Percentiles rank a stretch among this genome's conserved stretches.
These are phyloP conservation scores for Danio kyathit DNA, from an alignment of 2,797 vertebrate species.

Conservation along the genomic window DNA sequence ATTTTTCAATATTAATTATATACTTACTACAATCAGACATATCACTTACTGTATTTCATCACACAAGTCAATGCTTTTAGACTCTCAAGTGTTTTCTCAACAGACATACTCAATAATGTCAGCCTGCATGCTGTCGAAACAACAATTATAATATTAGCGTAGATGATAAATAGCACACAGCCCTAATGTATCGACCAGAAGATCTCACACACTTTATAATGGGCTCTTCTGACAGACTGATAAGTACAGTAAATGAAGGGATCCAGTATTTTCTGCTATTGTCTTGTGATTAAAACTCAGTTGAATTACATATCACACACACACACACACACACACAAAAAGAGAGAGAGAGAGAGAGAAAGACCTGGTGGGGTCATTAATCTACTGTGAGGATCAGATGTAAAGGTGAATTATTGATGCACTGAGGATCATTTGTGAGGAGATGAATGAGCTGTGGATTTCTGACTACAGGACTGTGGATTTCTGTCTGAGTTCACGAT, in stretches of 20 bases:
- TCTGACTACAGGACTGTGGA: constrained; percentile 8
- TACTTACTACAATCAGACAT: no score
- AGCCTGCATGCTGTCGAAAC: background rate
- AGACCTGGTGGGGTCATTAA: constrained; percentile 65
- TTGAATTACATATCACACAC: background rate
- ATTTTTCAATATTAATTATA: no score
- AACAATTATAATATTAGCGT: background rate
- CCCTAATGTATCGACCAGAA: background rate
- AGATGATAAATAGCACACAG: background rate
- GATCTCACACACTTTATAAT: background rate
- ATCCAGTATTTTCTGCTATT: background rate
- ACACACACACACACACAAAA: background rate
- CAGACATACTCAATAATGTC: no score
- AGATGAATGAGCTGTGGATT: constrained; percentile 50
- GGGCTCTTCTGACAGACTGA: background rate
- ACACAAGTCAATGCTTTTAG: no score
- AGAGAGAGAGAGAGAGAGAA: background rate
- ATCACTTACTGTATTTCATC: no score
- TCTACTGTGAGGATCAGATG: constrained; percentile 78
- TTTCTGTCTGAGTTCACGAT: background rate
- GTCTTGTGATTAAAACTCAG: background rate
- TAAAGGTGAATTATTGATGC: constrained; percentile 80
- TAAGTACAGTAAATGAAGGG: background rate
- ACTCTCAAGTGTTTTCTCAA: no score
- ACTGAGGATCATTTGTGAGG: constrained; percentile 55